phyloP scores from a whole-genome alignment of 2,888 invertebrate species.

The Biston stratarius region DNA sequence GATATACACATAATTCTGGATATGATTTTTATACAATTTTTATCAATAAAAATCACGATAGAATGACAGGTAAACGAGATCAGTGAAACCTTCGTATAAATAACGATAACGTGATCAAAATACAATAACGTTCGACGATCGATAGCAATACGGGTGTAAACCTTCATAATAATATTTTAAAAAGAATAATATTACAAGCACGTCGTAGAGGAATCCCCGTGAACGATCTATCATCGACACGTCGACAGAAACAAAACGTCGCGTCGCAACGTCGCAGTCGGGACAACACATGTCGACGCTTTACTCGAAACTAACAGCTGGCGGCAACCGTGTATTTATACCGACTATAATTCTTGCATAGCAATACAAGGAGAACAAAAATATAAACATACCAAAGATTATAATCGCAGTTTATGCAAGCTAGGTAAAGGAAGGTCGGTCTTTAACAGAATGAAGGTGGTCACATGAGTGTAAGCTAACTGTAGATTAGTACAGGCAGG shows the following conservation, averaged over 20 bases:
- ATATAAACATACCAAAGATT: no score
- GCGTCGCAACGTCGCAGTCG: constrained; percentile 12
- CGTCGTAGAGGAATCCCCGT: constrained; percentile 49
- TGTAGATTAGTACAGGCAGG: no score
- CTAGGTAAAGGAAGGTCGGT: no score
- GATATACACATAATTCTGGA: background rate
- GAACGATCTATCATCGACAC: constrained; percentile 60
- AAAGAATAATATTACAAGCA: constrained; percentile 36
- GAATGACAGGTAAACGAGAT: constrained; percentile 16
- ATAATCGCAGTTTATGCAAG: no score
- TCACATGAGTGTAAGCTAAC: no score
- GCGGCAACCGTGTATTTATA: constrained; percentile 9
- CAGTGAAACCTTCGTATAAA: constrained; percentile 36
- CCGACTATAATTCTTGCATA: no score
- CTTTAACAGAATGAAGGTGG: no score
- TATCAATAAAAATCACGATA: constrained; percentile 16
- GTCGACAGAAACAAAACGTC: constrained; percentile 62
- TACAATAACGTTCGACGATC: constrained; percentile 36
- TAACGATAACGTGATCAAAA: constrained; percentile 42
- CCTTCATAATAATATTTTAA: constrained; percentile 41
- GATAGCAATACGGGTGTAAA: constrained; percentile 35
- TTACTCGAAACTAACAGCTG: constrained; percentile 48
- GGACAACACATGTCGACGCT: constrained; percentile 65
- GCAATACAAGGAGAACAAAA: no score
- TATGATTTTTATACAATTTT: background rate